A percentile compares a stretch with the other conserved stretches of the same genome.
Conservation (phyloP, 2,888 invertebrate genomes). For the Melieria picta region DNA sequence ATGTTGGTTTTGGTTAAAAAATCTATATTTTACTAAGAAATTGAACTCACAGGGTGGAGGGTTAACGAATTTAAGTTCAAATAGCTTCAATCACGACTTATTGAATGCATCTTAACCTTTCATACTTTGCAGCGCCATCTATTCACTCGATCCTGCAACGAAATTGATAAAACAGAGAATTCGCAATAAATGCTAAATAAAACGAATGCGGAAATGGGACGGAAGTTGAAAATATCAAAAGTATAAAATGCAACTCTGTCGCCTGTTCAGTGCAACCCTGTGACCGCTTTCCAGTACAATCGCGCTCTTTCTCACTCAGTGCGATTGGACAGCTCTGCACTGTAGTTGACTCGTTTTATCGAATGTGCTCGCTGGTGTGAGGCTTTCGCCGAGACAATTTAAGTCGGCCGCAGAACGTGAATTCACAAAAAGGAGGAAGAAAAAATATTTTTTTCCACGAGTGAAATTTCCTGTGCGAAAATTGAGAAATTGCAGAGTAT, state of each 20-base stretch:
- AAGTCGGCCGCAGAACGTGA: constrained; percentile 18
- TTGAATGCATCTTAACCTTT: too few relatives aligned
- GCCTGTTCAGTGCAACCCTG: not conserved
- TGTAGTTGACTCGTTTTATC: constrained; percentile 1
- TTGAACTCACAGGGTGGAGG: too few relatives aligned
- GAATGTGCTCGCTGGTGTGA: not conserved
- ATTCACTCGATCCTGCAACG: too few relatives aligned
- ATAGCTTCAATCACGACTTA: too few relatives aligned
- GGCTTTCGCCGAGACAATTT: constrained; percentile 12
- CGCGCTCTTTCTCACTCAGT: not conserved
- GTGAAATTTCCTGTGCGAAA: constrained; percentile 22
- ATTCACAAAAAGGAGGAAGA: constrained; percentile 12
- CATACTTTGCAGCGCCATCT: too few relatives aligned
- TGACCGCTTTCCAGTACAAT: constrained; percentile 18
- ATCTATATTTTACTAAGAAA: too few relatives aligned
- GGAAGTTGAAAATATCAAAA: constrained; percentile 11
- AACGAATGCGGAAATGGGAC: too few relatives aligned
- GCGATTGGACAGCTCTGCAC: not conserved
- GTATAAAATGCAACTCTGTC: constrained; percentile 19
- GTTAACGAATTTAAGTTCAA: too few relatives aligned
- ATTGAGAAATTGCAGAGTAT: constrained; percentile 22
- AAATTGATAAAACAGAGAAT: too few relatives aligned
- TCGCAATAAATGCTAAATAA: too few relatives aligned
- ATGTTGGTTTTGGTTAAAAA: too few relatives aligned
- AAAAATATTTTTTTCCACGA: constrained; percentile 28